phyloP scores from a whole-genome alignment of 2,888 invertebrate genomes.

The Nesidiocoris tenuis region DNA sequence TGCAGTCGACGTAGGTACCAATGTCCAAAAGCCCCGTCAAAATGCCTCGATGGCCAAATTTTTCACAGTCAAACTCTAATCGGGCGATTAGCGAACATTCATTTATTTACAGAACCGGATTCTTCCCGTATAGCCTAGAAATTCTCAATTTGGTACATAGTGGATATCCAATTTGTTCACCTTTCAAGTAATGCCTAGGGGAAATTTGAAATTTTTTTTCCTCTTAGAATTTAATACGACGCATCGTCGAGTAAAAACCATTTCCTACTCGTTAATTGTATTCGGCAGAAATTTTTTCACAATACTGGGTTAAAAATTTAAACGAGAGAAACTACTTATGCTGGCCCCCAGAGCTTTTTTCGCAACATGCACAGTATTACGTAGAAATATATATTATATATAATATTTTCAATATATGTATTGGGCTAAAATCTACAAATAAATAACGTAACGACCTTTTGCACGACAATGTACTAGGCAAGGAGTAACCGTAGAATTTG shows the following conservation, averaged over 20 bases:
- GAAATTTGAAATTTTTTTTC: too few relatives aligned
- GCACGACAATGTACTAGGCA: conserved; percentile 33
- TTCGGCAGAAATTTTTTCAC: background rate
- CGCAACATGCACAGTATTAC: conserved; percentile 44
- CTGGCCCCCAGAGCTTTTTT: conserved; percentile 41
- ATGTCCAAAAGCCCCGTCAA: too few relatives aligned
- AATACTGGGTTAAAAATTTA: background rate
- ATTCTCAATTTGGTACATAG: too few relatives aligned
- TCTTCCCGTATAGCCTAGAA: too few relatives aligned
- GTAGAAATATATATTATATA: conserved; percentile 40
- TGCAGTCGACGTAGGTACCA: too few relatives aligned
- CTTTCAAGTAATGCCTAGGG: too few relatives aligned
- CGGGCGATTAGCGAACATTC: too few relatives aligned
- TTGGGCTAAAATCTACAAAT: conserved; percentile 45
- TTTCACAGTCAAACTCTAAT: too few relatives aligned
- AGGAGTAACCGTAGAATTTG: background rate
- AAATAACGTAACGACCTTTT: conserved; percentile 46
- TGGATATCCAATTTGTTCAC: too few relatives aligned
- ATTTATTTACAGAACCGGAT: too few relatives aligned
- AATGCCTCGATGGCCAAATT: too few relatives aligned
- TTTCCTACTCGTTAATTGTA: background rate
- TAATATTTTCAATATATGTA: conserved; percentile 39
- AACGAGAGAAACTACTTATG: conserved; percentile 6
- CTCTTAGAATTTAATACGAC: background rate
- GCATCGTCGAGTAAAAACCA: background rate